Percentiles rank a stretch among this genome's conserved stretches.
These are phyloP conservation scores for Apodemia duryi DNA, from an alignment of 2,888 invertebrate genomes.

Conservation along the genomic window DNA sequence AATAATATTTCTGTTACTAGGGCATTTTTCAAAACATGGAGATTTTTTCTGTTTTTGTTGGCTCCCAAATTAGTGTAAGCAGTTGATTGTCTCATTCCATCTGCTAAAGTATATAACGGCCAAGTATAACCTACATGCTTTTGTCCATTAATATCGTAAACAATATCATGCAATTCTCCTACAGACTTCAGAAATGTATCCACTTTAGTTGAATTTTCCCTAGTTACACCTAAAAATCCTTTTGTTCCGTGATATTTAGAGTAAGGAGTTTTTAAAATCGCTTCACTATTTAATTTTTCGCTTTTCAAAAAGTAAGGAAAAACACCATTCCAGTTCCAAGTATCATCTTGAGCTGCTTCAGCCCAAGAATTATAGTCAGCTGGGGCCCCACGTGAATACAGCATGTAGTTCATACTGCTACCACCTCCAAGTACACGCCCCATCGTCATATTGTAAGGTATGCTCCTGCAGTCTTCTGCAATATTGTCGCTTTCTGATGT, in stretches of 20 bases:
- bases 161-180: conserved; percentile 39
- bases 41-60: conserved; percentile 36
- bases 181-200: conserved; percentile 38
- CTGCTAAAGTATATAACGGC: conserved; percentile 37
- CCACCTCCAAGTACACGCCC: conserved; percentile 37
- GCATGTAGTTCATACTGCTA: conserved; percentile 35
- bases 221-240: conserved; percentile 36
- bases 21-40: conserved; percentile 40
- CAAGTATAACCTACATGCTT: conserved; percentile 41
- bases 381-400: conserved; percentile 35
- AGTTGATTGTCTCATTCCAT: conserved; percentile 41
- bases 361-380: conserved; percentile 38
- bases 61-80: conserved; percentile 39
- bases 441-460: conserved; percentile 25
- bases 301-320: conserved; percentile 37
- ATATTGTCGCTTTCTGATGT: conserved; percentile 29
- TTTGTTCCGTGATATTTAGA: conserved; percentile 34
- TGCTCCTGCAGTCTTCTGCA: conserved; percentile 16
- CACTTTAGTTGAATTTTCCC: conserved; percentile 27
- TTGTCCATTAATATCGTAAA: conserved; percentile 42
- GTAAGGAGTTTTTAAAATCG: conserved; percentile 29
- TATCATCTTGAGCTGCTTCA: conserved; percentile 27
- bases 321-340: conserved; percentile 35
- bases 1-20: conserved; percentile 41
- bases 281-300: conserved; percentile 34